phyloP scores from a whole-genome alignment of 2,888 invertebrate genomes.

The Pristionchus japonicus region DNA sequence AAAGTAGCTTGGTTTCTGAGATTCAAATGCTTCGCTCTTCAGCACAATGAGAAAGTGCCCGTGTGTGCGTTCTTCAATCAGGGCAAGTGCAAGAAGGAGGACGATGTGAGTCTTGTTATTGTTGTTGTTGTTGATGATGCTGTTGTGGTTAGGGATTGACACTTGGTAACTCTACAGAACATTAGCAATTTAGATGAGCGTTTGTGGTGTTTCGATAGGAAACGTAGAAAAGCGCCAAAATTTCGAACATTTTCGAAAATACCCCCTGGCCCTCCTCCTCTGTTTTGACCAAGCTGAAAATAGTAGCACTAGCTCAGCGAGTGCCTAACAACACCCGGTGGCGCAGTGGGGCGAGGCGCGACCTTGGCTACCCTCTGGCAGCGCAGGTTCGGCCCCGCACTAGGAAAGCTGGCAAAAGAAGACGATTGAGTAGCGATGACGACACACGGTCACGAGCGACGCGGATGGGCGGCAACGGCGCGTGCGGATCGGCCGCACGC shows the following conservation, averaged over 20 bases:
- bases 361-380: not conserved
- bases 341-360: not conserved
- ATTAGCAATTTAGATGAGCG: no score
- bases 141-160: no score
- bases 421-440: slow-evolving; percentile 35
- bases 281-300: not conserved
- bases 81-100: slow-evolving; percentile 49
- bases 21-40: not conserved
- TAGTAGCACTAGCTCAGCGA: no score
- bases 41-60: slow-evolving; percentile 45
- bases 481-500: not conserved
- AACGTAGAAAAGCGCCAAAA: no score
- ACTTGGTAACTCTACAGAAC: no score
- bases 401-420: not conserved
- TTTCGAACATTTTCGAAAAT: slow-evolving; percentile 28
- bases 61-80: slow-evolving; percentile 48
- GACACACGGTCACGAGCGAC: slow-evolving; percentile 22
- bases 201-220: no score
- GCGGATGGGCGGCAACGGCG: slow-evolving; percentile 33
- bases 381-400: not conserved
- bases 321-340: not conserved
- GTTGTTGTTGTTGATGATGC: no score
- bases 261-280: not conserved
- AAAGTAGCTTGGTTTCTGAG: not conserved
- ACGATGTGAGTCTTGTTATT: slow-evolving; percentile 43